phyloP scores from a whole-genome alignment of 2,797 vertebrate species.

The Melanotaenia nigrans region DNA sequence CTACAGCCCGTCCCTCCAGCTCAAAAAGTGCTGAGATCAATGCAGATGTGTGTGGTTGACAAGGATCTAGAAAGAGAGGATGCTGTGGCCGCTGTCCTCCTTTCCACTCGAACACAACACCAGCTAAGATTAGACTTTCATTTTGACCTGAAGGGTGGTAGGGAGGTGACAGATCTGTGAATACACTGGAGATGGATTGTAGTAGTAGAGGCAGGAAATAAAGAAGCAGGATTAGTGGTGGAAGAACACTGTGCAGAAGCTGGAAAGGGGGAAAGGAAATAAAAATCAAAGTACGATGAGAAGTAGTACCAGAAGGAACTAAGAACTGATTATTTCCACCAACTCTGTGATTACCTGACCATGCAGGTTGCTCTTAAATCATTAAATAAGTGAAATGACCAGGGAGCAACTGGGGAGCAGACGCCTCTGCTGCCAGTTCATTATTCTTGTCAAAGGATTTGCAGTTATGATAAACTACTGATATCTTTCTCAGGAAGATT shows the following conservation, averaged over 20 bases:
- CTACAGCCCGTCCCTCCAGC: slow-evolving; percentile 48
- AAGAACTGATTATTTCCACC: background rate
- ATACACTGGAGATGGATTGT: slow-evolving; percentile 31
- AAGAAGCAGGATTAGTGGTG: background rate
- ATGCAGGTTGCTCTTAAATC: slow-evolving; percentile 19
- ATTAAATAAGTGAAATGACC: slow-evolving; percentile 25
- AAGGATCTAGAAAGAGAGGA: slow-evolving; percentile 61
- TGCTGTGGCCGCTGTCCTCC: slow-evolving; percentile 56
- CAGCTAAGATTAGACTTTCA: slow-evolving; percentile 64
- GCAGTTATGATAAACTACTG: slow-evolving; percentile 1
- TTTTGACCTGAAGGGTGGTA: slow-evolving; percentile 44
- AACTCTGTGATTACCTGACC: slow-evolving; percentile 12
- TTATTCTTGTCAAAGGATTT: slow-evolving; percentile 17
- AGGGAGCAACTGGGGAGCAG: slow-evolving; percentile 6
- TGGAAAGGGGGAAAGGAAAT: background rate
- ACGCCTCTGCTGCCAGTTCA: slow-evolving; percentile 12
- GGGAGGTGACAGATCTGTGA: slow-evolving; percentile 25
- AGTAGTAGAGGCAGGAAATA: background rate
- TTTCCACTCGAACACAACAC: slow-evolving; percentile 62
- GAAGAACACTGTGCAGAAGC: background rate
- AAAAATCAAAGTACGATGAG: too few relatives aligned
- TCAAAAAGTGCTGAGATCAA: slow-evolving; percentile 56
- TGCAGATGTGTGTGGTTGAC: slow-evolving; percentile 68
- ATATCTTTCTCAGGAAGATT: slow-evolving; percentile 7
- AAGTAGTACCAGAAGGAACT: too few relatives aligned